Evolutionary conservation across 2,888 invertebrate genomes (phyloP).

Genomic region (Lutraria lutraria): DNA sequence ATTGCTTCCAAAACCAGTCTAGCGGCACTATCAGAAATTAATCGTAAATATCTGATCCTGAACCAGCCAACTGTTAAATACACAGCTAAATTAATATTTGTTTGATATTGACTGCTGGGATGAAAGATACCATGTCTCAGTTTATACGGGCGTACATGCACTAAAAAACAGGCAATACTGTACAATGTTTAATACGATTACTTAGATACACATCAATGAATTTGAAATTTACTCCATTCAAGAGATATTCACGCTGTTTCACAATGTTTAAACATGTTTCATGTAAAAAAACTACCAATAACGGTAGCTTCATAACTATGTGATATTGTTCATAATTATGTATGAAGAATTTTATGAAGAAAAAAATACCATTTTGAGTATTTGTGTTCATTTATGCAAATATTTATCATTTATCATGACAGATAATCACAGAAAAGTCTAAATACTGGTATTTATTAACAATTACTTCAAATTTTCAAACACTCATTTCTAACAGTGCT

Average conservation of each 20-base stretch:
- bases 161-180: background rate
- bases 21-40: conserved; percentile 60
- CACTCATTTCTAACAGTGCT: no score
- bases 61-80: conserved; percentile 59
- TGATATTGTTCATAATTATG: background rate
- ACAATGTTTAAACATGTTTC: background rate
- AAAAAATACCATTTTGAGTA: background rate
- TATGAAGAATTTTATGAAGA: background rate
- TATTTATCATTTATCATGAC: no score
- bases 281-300: background rate
- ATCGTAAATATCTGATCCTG: conserved; percentile 60
- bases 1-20: conserved; percentile 40
- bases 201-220: conserved; percentile 30
- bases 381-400: no score
- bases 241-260: background rate
- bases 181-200: conserved; percentile 26
- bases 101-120: conserved; percentile 59
- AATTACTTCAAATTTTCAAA: no score
- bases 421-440: no score
- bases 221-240: background rate
- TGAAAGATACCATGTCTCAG: conserved; percentile 21
- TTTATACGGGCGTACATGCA: conserved; percentile 6
- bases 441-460: no score
- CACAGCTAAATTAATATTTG: conserved; percentile 63
- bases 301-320: background rate